Percentiles rank a stretch among this genome's conserved stretches.
phyloP scores from a whole-genome alignment of 2,797 vertebrate species.

The Bradypodion pumilum region DNA sequence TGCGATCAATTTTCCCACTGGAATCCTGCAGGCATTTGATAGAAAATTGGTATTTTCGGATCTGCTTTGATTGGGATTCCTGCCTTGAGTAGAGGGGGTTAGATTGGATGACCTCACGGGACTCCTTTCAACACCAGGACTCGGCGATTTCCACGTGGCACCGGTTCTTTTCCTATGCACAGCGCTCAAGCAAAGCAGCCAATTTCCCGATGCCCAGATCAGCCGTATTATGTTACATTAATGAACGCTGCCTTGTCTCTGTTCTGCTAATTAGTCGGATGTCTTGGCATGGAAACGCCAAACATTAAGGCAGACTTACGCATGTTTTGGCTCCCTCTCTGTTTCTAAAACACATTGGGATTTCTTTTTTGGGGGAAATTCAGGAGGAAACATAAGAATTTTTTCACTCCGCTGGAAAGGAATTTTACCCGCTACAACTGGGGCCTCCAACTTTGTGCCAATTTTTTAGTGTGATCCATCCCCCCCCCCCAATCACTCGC shows the following conservation, averaged over 20 bases:
- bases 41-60: too few relatives aligned
- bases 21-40: too few relatives aligned
- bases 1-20: too few relatives aligned
- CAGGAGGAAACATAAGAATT: too few relatives aligned
- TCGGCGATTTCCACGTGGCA: too few relatives aligned
- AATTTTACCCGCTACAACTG: neutral
- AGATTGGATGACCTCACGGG: too few relatives aligned
- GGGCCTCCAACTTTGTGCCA: neutral
- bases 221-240: constrained; percentile 57
- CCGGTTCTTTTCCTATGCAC: too few relatives aligned
- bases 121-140: too few relatives aligned
- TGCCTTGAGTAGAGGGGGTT: too few relatives aligned
- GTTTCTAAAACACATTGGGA: neutral
- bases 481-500: neutral
- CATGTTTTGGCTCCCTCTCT: neutral
- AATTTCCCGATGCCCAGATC: constrained; percentile 63
- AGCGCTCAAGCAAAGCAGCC: constrained; percentile 44
- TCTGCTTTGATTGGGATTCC: too few relatives aligned
- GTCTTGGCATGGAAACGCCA: neutral
- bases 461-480: neutral
- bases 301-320: neutral
- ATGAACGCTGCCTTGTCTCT: constrained; percentile 64
- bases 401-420: neutral
- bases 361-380: neutral
- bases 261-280: constrained; percentile 54